Conservation (phyloP, 2,888 invertebrate genomes). For the Amiota communis region DNA sequence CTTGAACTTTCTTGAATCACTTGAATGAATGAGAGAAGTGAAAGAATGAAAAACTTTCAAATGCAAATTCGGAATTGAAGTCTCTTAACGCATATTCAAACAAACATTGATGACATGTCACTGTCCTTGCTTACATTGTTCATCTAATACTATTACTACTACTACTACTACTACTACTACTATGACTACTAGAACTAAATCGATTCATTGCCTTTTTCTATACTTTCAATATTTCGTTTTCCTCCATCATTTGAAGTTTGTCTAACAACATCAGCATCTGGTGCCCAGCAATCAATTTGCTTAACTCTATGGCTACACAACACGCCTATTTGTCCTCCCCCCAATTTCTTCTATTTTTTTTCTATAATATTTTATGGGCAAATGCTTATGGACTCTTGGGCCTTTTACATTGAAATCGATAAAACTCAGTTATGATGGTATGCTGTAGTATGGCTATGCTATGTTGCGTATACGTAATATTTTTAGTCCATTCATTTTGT, state of each 20-base stretch:
- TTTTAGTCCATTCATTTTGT: slow-evolving; percentile 13
- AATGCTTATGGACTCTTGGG: background rate
- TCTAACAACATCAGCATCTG: background rate
- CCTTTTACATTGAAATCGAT: slow-evolving; percentile 21
- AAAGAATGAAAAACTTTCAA: no score
- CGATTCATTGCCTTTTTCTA: background rate
- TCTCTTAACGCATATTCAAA: no score
- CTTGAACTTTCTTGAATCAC: no score
- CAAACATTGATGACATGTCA: no score
- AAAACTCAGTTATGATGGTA: background rate
- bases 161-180: no score
- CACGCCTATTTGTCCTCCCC: no score
- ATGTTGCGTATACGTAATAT: slow-evolving; percentile 23
- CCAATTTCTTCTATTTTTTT: no score
- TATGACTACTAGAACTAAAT: no score
- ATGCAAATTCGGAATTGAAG: no score
- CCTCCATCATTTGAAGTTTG: background rate
- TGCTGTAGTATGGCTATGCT: background rate
- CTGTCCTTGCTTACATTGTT: no score
- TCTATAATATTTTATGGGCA: background rate
- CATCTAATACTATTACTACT: no score
- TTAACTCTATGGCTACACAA: background rate
- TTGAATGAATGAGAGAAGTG: no score
- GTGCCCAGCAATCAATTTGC: background rate
- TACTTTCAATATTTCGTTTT: background rate